Conservation (phyloP, 2,113 vertebrate genomes). For the Cygnus buccinator region DNA sequence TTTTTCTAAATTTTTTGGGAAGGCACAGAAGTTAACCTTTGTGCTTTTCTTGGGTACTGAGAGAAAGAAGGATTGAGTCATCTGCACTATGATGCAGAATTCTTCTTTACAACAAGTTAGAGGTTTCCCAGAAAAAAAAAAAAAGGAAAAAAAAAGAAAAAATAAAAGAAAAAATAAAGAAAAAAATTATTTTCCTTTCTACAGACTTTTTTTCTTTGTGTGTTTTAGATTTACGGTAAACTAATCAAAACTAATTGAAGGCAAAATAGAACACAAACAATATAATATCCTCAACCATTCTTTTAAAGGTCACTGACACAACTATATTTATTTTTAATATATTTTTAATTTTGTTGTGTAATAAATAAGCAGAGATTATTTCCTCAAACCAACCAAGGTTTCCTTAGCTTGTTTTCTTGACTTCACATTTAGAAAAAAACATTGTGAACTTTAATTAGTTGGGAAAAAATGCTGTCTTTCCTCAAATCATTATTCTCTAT, state of each 20-base stretch:
- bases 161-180: neutral
- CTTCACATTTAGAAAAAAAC: neutral
- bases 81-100: neutral
- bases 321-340: neutral
- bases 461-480: neutral
- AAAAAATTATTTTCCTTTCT: neutral
- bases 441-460: neutral
- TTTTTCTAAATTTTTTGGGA: neutral
- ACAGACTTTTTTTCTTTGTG: neutral
- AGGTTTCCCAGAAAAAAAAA: neutral
- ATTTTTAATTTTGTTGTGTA: neutral
- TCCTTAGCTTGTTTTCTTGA: neutral
- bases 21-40: neutral
- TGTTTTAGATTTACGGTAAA: conserved; percentile 19
- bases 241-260: neutral
- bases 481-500: neutral
- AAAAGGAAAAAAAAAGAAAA: neutral
- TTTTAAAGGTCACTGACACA: neutral
- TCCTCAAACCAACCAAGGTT: neutral
- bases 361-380: neutral
- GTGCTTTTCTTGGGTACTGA: conserved; percentile 1
- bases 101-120: neutral
- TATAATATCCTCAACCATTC: neutral
- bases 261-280: neutral
- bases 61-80: neutral